A percentile compares a stretch with the other conserved stretches of the same genome.
Evolutionary conservation across 37 sponge, comb jelly and placozoan genomes (phyloP).

Genomic region (Trichoplax adhaerens): DNA sequence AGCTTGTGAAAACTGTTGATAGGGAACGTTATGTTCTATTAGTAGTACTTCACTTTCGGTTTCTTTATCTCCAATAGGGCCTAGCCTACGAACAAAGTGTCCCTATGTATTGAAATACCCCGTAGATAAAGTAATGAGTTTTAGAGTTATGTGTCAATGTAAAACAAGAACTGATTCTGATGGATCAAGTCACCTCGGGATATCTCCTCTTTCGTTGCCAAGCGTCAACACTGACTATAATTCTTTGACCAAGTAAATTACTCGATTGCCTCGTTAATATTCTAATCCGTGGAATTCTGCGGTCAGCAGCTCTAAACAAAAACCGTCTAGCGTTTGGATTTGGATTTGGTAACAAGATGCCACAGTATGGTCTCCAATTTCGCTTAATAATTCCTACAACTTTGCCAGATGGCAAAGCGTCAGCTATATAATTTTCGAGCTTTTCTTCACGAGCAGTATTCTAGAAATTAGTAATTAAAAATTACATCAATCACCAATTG

Average conservation of each 20-base stretch:
- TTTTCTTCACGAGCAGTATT: too few relatives aligned
- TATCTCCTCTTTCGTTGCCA: constrained; percentile 71
- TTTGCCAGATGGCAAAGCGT: not conserved
- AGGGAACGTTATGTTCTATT: constrained; percentile 82
- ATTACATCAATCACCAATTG: too few relatives aligned
- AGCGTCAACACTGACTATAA: constrained; percentile 80
- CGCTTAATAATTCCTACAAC: constrained; percentile 86
- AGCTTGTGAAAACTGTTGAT: constrained; percentile 67
- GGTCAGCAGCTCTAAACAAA: constrained; percentile 77
- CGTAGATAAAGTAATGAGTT: too few relatives aligned
- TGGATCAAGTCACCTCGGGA: constrained; percentile 15
- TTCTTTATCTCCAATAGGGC: constrained; percentile 81
- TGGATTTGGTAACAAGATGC: constrained; percentile 51
- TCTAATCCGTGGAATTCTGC: constrained; percentile 51
- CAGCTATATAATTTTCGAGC: too few relatives aligned
- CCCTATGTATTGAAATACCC: constrained; percentile 13
- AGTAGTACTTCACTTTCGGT: constrained; percentile 91
- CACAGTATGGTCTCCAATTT: constrained; percentile 88
- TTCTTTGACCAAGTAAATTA: constrained; percentile 62
- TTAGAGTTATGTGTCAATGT: too few relatives aligned
- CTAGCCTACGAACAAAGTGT: constrained; percentile 71
- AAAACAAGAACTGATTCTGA: too few relatives aligned
- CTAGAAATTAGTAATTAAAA: too few relatives aligned
- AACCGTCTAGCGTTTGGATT: constrained; percentile 16
- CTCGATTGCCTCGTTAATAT: constrained; percentile 60